Base-by-base conservation (phyloP, 2,888 invertebrate genomes). In the Odontocolon sp. region DNA sequence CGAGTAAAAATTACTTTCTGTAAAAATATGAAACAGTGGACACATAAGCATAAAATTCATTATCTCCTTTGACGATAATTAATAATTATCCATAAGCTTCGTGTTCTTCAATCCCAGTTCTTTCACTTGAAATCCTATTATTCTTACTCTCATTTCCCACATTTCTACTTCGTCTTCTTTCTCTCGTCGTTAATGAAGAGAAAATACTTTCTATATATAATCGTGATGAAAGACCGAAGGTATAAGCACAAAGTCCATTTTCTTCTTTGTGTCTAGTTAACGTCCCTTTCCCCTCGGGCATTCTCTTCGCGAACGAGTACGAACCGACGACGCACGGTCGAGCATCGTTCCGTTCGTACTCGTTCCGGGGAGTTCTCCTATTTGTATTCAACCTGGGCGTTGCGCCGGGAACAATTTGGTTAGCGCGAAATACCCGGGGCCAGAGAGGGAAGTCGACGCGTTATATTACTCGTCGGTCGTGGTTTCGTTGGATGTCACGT, bases 401-500 rank as follows among this genome's bases (percentile, higher is more conserved):
- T 75, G 50, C 61, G 61, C n/a, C 52, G 47, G 61, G 47, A 40
- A 73, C 73, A 78, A 73, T 80, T 78, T 78, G 50, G 70, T 73
- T 78, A 76, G 76, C 59, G 67, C 57, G 16, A 61, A 73, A 74
- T 61, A 69, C 33, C 59, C 50, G 8, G 28, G 54, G 45, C 45
- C 57, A 50, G 31, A 42, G 33, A 50, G 42, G 14, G 54, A 26
- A 28, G 36, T 6, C 26, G 14, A 40, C 23, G 31, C 57, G 47
- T 74, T 74, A 67, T 73, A 52, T 50, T 66, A 47, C 68, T 59
- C 73, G 38, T 38, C 54, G n/a, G 61, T 54, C 56, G 23, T 61
- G 28, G 28, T 61, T 42, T 68, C 68, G 68, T 74, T 74, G 52
- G 73, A n/a, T 61, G 56, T 54, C 63, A 61, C 61, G 61, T 61